Evolutionary conservation across 2,113 vertebrate species (phyloP).

Genomic region (Aegotheles bennettii): DNA sequence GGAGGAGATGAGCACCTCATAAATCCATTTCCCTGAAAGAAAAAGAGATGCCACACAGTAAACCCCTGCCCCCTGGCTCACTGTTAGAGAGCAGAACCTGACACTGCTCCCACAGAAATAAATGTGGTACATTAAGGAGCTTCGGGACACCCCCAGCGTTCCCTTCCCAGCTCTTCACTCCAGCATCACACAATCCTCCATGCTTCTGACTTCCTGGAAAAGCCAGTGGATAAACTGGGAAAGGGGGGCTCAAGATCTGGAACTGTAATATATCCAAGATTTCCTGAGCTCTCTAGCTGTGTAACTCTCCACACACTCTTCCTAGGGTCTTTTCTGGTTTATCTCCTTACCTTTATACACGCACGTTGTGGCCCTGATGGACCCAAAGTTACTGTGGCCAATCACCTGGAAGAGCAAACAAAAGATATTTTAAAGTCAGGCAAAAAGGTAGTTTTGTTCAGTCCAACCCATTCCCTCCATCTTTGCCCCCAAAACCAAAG

Average conservation of each 20-base stretch:
- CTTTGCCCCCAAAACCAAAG: neutral
- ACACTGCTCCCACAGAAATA: neutral
- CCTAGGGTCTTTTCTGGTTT: neutral
- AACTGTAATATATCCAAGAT: neutral
- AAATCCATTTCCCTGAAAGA: conserved; percentile 92
- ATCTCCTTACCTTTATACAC: conserved; percentile 88
- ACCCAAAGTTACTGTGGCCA: conserved; percentile 98
- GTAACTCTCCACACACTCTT: neutral
- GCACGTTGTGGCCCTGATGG: conserved; percentile 94
- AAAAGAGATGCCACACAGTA: neutral
- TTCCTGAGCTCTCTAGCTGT: neutral
- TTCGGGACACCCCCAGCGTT: neutral
- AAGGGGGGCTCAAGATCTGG: neutral
- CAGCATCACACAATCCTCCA: neutral
- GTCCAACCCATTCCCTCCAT: neutral
- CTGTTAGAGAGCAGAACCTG: neutral
- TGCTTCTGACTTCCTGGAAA: neutral
- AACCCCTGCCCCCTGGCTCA: neutral
- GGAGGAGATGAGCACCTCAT: conserved; percentile 97
- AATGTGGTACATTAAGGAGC: neutral
- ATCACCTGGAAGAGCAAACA: conserved; percentile 80
- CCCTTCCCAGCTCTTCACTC: neutral
- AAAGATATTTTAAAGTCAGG: neutral
- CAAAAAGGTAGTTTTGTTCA: neutral
- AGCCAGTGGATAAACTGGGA: neutral